Base-by-base conservation (phyloP, 1,140 invertebrate species). In the Propsilocerus akamusi region DNA sequence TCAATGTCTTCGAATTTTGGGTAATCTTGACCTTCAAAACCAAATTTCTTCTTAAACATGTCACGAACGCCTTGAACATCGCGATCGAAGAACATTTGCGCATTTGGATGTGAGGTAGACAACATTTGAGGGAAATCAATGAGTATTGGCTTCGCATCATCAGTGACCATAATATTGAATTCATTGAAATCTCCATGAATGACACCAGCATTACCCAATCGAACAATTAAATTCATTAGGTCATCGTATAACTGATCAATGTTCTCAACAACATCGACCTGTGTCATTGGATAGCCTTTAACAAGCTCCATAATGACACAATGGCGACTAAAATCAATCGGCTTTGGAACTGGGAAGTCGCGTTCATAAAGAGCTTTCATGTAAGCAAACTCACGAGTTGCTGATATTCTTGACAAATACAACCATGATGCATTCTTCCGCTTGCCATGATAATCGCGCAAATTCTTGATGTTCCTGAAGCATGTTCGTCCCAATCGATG, bases 51-150 rank as follows among this genome's bases (percentile, higher is more conserved):
- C 59, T 80, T 83, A 66, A 99, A 99, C 68, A 97, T 97, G 49
- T 86, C 82, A 52, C 81, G 72, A 11, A 99, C 73, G 65, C 95
- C 97, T 41, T 79, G 79, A 0, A 99, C 94, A 74, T 99, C 96
- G 57, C 96, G 75, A 51, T 98, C 79, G 67, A 99, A 99, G 69
- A 86, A 91, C 77, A 81, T 78, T 75, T 95, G 76, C 26, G 94
- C 95, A 71, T 98, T 95, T 17, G 71, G 63, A 70, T 98, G 95
- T 46, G 80, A 80, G 0, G 83, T 96, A 5, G 93, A 97, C 34
- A 99, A 77, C 95, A 99, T 99, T 72, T 99, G 96, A 2, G 97
- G 96, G 67, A 99, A 99, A 74, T 99, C 97, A 60, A 99, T 98
- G 49, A 99, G 70, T 37, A 94, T 72, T 0, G 95, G 80, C 51